phyloP scores from a whole-genome alignment of 2,888 invertebrate species.

The Adelognathus sp. region DNA sequence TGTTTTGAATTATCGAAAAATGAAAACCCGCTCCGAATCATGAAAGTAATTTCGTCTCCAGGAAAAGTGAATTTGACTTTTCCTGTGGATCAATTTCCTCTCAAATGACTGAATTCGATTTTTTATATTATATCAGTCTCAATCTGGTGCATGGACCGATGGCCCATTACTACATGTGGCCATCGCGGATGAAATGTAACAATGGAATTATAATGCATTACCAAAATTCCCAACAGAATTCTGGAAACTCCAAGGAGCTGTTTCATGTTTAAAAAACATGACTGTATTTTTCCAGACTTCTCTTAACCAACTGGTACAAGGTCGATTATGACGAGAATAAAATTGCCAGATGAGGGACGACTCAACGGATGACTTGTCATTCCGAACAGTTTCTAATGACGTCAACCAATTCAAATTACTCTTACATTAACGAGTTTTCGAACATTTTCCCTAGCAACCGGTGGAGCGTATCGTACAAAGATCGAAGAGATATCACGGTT shows the following conservation, averaged over 20 bases:
- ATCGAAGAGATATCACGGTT: conserved; percentile 50
- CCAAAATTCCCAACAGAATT: neutral
- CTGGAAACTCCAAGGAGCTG: neutral
- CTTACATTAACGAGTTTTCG: neutral
- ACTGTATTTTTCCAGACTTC: neutral
- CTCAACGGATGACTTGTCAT: neutral
- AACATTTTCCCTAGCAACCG: conserved; percentile 38
- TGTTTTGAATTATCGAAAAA: too few relatives aligned
- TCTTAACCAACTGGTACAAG: neutral
- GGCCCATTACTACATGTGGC: too few relatives aligned
- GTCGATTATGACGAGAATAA: neutral
- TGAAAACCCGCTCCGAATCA: too few relatives aligned
- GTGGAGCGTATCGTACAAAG: conserved; percentile 51
- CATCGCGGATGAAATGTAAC: too few relatives aligned
- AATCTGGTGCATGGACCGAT: too few relatives aligned
- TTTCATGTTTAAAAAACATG: neutral
- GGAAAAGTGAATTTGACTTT: too few relatives aligned
- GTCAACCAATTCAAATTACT: conserved; percentile 8
- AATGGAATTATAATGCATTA: too few relatives aligned
- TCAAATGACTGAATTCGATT: too few relatives aligned
- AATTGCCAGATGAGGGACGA: too few relatives aligned
- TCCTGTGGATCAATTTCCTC: too few relatives aligned
- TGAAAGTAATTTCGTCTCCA: too few relatives aligned
- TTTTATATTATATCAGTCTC: too few relatives aligned
- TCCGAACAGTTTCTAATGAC: neutral